Conservation (phyloP, 2,113 vertebrate species). For the Todiramphus saurophagus region DNA sequence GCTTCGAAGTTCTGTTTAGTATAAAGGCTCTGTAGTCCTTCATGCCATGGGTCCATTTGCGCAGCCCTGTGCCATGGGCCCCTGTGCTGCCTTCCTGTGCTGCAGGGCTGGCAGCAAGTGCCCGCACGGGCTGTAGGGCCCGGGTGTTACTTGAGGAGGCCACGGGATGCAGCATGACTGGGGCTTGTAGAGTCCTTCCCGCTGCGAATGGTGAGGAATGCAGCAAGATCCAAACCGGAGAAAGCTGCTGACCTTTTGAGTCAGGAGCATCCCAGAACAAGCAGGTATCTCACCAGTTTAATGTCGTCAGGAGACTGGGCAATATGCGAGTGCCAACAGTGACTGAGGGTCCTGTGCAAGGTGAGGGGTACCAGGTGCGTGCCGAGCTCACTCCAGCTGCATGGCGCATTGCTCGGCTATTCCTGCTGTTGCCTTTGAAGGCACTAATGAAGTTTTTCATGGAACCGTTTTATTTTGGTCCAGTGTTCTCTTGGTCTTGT, state of each 20-base stretch:
- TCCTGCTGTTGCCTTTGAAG: neutral
- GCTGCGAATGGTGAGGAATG: neutral
- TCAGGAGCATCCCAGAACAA: neutral
- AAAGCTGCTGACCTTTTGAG: neutral
- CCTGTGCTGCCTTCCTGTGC: neutral
- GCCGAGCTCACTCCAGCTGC: neutral
- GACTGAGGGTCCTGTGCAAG: neutral
- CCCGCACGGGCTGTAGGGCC: rapidly evolving
- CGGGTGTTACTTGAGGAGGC: rapidly evolving
- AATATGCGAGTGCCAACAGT: rapidly evolving
- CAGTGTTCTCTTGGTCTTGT: neutral
- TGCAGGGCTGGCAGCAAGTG: neutral
- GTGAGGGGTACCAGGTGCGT: neutral
- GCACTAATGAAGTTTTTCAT: neutral
- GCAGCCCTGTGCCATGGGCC: neutral
- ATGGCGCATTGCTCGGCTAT: neutral
- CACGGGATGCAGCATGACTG: rapidly evolving
- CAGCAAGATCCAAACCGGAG: neutral
- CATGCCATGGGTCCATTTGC: neutral
- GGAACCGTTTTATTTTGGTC: neutral
- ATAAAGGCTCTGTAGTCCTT: neutral
- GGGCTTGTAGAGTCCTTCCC: neutral
- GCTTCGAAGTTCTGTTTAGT: conserved; percentile 2
- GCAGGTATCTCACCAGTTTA: neutral
- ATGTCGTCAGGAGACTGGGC: neutral